Evolutionary conservation across 37 sponge, comb jelly and placozoan genomes (phyloP), one percentile per base, ranked within the genome.

Genomic region (Ianthella basta): DNA sequence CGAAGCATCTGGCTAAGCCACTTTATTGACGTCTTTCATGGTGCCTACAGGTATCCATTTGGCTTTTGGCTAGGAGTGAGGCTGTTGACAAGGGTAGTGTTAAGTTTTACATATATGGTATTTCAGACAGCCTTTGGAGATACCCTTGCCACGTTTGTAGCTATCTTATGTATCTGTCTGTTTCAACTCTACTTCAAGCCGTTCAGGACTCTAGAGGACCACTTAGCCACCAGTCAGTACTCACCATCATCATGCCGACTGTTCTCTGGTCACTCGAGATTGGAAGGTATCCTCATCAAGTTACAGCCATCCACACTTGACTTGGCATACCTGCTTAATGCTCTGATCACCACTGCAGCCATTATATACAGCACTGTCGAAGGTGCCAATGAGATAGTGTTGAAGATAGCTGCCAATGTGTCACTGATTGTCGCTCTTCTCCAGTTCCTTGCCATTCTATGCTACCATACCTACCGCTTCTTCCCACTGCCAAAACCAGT

Each of bases 51-150:
- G 20, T 72, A 37, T 21, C 73, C 73, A 72, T 37, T 72, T 32
- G 73, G 73, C 23, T 72, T 72, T 37, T 72, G 73, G 73, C 36
- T 72, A 19, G 73, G 73, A 72, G 30, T 30, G 23, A 72, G 73
- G 19, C 39, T 72, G 30, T 40, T 72, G 21, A 13, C 36, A 20
- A 72, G 73, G 36, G 30, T 37, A 30, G 19, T 72, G 5, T 72
- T 72, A 20, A 37, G 8, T 20, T 10, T 72, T 38, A 37, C 36
- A 4, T 19, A 38, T 30, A 38, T 72, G 8, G 39, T 30, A 13
- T 30, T 30, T 21, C 23, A 32, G 20, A 38, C 41, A 33, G 40
- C 37, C 10, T 13, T 72, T 23, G 8, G 32, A 12, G 41, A 23
- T 19, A 37, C 18, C 39, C 32, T 33, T 10, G 39, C 19, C 18